Conservation (phyloP, 2,888 invertebrate species). For the Drosophila kambysellisi region DNA sequence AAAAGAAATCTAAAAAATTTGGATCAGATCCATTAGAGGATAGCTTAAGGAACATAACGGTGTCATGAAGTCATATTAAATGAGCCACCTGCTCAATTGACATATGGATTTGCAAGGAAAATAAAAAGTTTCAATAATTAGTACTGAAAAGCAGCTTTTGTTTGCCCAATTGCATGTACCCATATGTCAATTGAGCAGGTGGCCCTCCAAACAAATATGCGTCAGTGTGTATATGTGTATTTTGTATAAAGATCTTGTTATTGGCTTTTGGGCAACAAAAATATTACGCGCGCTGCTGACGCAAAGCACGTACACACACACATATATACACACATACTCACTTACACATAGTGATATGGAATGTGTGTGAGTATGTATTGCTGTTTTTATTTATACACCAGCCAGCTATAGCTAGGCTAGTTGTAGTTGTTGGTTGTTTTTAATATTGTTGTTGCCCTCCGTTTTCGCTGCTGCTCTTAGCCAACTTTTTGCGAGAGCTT, state of each 20-base stretch:
- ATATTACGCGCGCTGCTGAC: slow-evolving; percentile 61
- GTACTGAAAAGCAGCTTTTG: too few species aligned
- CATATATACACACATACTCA: background rate
- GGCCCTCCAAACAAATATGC: too few species aligned
- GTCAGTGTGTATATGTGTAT: background rate
- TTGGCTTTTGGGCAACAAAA: slow-evolving; percentile 34
- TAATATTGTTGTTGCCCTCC: slow-evolving; percentile 33
- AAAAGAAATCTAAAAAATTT: too few species aligned
- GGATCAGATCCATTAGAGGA: too few species aligned
- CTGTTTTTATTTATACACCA: slow-evolving; percentile 54
- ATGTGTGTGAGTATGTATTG: slow-evolving; percentile 14
- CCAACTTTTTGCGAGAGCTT: slow-evolving; percentile 50
- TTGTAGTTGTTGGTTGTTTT: slow-evolving; percentile 28
- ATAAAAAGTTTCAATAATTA: too few species aligned
- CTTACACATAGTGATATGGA: slow-evolving; percentile 7
- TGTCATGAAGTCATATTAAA: too few species aligned
- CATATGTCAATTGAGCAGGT: too few species aligned
- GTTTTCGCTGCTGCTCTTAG: slow-evolving; percentile 34
- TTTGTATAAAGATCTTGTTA: slow-evolving; percentile 23
- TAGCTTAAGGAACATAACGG: too few species aligned
- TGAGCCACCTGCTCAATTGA: too few species aligned
- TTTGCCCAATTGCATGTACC: too few species aligned
- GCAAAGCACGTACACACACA: slow-evolving; percentile 70
- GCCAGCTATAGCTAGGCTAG: slow-evolving; percentile 56
- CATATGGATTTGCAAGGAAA: too few species aligned